Base-by-base conservation (phyloP, 1,140 invertebrate species). In the Drosophila punjabiensis region DNA sequence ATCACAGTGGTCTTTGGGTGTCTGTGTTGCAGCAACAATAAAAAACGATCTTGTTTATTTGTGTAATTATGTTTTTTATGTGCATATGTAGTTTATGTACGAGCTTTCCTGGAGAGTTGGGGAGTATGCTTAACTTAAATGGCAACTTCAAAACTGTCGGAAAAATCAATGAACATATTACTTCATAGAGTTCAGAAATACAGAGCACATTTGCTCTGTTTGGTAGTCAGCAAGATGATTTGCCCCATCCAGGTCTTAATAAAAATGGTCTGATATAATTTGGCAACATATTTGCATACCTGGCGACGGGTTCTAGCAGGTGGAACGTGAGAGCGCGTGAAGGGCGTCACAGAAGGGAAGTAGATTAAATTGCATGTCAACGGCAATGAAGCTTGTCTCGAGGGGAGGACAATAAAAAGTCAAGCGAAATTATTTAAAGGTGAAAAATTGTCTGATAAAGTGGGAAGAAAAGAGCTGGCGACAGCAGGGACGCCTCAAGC, bases 321-420 rank as follows among this genome's bases (percentile, higher is more conserved):
- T 6, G 56, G 52, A 24, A 35, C 47, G 41, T 47, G 43, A 53
- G 58, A 60, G 63, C 65, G 41, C 65, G 52, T 13, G 66, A 52
- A 30, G 24, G 61, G 60, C 66, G 32, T 41, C 18, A 41, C n/a
- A 18, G 9, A 5, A 24, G 11, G 33, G 47, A 79, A 70, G 68
- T 76, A 87, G 50, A 86, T 86, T 79, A 85, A 70, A 71, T 78
- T 73, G 58, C 47, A 37, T 75, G 82, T 81, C 82, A 81, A 81
- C 66, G 47, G 41, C 35, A 45, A 48, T 35, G 43, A 45, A 56
- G 60, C 53, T 18, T 45, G 41, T 18, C 43, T 69, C 53, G 33
- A 52, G 48, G n/a, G 74, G 48, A 75, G 74, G 59, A 81, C 63
- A 73, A 81, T 77, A 85, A 84, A 64, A 64, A 64, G 33, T 37